Evolutionary conservation across 2,888 invertebrate genomes (phyloP).

Genomic region (Dinocampus coccinellae): DNA sequence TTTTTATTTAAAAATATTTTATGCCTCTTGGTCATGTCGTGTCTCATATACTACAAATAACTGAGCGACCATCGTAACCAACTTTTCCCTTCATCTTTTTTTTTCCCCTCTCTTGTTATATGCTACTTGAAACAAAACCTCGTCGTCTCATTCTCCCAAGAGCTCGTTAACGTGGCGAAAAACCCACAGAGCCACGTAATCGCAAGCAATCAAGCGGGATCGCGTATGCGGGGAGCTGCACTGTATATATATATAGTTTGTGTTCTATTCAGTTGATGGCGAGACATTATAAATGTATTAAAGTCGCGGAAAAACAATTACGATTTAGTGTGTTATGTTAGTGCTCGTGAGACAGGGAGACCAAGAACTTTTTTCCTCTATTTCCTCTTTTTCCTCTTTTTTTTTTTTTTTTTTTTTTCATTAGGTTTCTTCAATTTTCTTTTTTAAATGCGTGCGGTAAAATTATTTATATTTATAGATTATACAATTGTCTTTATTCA

Average conservation of each 20-base stretch:
- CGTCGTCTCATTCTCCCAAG: slow-evolving; percentile 28
- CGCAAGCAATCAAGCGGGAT: slow-evolving; percentile 53
- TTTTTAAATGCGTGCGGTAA: not conserved
- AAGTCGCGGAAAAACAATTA: slow-evolving; percentile 55
- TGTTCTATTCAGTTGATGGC: slow-evolving; percentile 56
- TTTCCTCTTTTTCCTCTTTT: not conserved
- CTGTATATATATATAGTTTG: not conserved
- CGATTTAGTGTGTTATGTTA: slow-evolving; percentile 43
- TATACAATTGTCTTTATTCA: not conserved
- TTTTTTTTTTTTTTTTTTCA: slow-evolving; percentile 17
- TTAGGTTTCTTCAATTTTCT: not conserved
- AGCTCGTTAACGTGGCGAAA: slow-evolving; percentile 58
- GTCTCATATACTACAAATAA: slow-evolving; percentile 4
- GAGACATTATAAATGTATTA: slow-evolving; percentile 62
- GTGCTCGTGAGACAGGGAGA: slow-evolving; percentile 35
- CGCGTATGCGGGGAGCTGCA: not conserved
- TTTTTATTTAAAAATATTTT: not conserved
- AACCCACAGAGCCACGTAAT: slow-evolving; percentile 56
- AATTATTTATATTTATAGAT: not conserved
- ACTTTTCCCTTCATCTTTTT: slow-evolving; percentile 35
- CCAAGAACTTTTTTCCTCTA: slow-evolving; percentile 24
- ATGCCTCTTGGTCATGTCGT: not conserved
- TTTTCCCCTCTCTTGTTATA: slow-evolving; percentile 35
- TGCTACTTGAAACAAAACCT: slow-evolving; percentile 38
- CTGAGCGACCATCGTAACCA: slow-evolving; percentile 34